Conservation (phyloP, 2,797 vertebrate species). For the Onychomys torridus region DNA sequence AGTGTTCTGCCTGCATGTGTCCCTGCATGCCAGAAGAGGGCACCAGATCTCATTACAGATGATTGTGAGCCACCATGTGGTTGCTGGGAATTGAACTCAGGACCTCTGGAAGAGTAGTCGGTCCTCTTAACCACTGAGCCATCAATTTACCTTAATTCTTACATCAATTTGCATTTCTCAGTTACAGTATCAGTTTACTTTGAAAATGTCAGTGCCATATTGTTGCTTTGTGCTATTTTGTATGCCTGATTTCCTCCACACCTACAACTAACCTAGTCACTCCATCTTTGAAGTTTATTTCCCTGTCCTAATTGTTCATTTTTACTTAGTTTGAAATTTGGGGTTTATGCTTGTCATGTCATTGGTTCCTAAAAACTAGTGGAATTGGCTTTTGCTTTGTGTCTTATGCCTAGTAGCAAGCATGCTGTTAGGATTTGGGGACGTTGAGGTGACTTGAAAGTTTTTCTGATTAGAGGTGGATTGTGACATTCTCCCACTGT, state of each 20-base stretch:
- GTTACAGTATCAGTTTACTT: neutral
- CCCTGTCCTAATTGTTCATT: neutral
- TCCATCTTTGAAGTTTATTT: slow-evolving; percentile 56
- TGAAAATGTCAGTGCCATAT: neutral
- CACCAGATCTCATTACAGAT: too few species aligned
- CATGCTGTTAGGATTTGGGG: neutral
- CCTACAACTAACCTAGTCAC: neutral
- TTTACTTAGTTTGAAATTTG: slow-evolving; percentile 55
- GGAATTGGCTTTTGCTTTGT: slow-evolving; percentile 20
- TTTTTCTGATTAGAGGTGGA: slow-evolving; percentile 1
- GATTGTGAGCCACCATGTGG: too few species aligned
- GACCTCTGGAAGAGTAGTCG: too few species aligned
- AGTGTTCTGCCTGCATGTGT: too few species aligned
- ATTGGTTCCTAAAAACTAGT: slow-evolving; percentile 55
- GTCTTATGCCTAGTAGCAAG: neutral
- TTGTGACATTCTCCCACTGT: neutral
- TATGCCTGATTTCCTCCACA: slow-evolving; percentile 72
- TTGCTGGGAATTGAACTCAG: too few species aligned
- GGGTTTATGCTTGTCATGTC: slow-evolving; percentile 35
- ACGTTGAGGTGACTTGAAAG: slow-evolving; percentile 14
- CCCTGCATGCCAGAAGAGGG: too few species aligned
- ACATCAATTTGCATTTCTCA: neutral
- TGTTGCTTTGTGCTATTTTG: slow-evolving; percentile 37
- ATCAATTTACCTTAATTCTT: slow-evolving; percentile 17
- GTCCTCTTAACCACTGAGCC: too few species aligned